Evolutionary conservation across 2,113 vertebrate species (phyloP).

Genomic region (Lophura nycthemera): DNA sequence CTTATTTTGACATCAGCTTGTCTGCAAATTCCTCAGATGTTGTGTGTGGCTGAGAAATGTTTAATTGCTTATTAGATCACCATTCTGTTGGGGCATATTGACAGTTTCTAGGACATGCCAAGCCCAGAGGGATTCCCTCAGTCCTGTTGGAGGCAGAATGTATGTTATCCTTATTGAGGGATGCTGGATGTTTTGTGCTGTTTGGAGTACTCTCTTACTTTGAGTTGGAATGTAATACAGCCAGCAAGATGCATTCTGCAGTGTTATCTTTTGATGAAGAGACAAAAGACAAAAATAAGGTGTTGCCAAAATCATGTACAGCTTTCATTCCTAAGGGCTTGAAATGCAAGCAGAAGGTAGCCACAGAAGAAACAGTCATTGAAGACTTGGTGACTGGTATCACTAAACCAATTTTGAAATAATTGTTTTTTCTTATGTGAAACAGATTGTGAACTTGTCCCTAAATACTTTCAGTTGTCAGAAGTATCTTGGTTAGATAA

Average conservation of each 20-base stretch:
- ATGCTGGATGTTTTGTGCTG: neutral
- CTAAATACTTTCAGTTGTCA: neutral
- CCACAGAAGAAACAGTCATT: neutral
- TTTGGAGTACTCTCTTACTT: neutral
- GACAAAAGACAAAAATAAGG: neutral
- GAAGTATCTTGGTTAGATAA: neutral
- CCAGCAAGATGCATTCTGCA: neutral
- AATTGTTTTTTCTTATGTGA: neutral
- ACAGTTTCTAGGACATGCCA: neutral
- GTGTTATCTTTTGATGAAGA: neutral
- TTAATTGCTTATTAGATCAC: neutral
- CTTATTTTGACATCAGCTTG: neutral
- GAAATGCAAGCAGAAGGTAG: neutral
- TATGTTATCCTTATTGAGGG: neutral
- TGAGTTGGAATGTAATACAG: neutral
- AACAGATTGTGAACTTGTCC: neutral
- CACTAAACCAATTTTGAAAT: neutral
- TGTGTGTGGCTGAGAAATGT: neutral
- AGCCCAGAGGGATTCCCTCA: neutral
- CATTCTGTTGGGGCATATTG: neutral
- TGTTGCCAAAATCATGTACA: neutral
- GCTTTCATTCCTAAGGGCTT: neutral
- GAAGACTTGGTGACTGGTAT: neutral
- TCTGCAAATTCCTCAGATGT: neutral
- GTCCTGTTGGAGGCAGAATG: neutral